Percentiles rank a stretch among this genome's conserved stretches.
phyloP scores from a whole-genome alignment of 2,797 vertebrate species.

The Triplophysa bombifrons region DNA sequence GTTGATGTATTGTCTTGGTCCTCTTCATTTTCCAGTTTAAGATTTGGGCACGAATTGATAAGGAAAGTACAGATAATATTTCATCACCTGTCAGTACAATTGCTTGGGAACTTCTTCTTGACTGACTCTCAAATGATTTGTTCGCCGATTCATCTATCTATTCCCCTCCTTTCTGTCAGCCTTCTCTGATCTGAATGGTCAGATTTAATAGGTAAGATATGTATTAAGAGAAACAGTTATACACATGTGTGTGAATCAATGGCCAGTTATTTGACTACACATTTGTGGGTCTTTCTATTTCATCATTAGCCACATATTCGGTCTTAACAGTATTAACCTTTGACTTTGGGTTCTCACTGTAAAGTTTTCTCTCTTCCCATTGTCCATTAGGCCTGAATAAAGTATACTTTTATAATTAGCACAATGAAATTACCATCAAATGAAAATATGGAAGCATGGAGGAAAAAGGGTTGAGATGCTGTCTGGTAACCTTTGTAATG shows the following conservation, averaged over 20 bases:
- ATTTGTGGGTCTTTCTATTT: conserved; percentile 42
- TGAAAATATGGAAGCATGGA: conserved; percentile 73
- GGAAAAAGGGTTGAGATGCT: conserved; percentile 67
- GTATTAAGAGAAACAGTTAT: conserved; percentile 5
- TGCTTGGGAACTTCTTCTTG: no score
- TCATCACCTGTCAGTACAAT: no score
- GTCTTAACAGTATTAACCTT: conserved; percentile 75
- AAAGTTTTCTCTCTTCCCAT: conserved; percentile 79
- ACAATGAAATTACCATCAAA: conserved; percentile 77
- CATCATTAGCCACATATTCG: conserved; percentile 55
- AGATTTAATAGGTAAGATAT: conserved; percentile 2
- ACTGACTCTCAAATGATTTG: no score
- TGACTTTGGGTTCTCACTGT: conserved; percentile 69
- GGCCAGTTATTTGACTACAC: background rate
- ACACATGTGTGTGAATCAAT: background rate
- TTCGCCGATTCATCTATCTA: no score
- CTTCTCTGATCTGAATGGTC: no score
- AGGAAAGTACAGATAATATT: no score
- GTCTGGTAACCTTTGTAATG: conserved; percentile 79
- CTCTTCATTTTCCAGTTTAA: no score
- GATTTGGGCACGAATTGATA: no score
- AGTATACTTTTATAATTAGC: conserved; percentile 83
- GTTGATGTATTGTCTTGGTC: no score
- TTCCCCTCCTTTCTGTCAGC: no score
- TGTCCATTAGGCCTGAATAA: conserved; percentile 80